phyloP scores from a whole-genome alignment of 1,140 invertebrate genomes.

The Metaphire vulgaris region DNA sequence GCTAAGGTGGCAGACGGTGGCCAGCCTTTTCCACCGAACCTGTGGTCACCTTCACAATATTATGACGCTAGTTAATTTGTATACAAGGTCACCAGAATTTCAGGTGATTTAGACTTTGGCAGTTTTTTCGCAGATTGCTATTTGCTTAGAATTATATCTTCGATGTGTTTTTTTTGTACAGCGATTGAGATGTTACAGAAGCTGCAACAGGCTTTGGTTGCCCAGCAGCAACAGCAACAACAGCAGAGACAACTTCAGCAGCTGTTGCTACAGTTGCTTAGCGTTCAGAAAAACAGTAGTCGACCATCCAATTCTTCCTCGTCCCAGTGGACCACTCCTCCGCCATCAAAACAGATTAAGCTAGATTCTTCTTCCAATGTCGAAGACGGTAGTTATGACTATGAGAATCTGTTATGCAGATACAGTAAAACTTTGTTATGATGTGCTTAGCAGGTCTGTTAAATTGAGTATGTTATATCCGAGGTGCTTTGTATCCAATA shows the following conservation, averaged over 20 bases:
- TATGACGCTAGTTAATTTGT: no score
- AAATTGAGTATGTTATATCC: no score
- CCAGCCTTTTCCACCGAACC: no score
- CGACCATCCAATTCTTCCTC: background rate
- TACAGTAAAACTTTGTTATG: no score
- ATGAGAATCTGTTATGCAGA: conserved; percentile 4
- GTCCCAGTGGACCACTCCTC: background rate
- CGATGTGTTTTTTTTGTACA: conserved; percentile 34
- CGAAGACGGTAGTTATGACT: background rate
- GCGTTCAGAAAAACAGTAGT: conserved; percentile 13
- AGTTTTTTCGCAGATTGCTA: no score
- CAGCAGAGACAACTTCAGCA: conserved; percentile 27
- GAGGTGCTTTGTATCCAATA: no score
- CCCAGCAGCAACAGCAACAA: conserved; percentile 33
- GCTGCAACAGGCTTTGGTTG: conserved; percentile 41
- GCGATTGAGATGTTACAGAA: conserved; percentile 61
- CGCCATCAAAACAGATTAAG: background rate
- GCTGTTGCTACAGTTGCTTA: conserved; percentile 16
- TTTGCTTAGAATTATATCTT: no score
- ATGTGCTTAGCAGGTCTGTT: no score
- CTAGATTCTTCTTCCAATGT: background rate
- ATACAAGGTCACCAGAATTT: no score
- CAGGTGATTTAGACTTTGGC: no score
- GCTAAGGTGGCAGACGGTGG: no score
- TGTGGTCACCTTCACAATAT: no score